Evolutionary conservation across 2,113 vertebrate genomes (phyloP).

Genomic region (Equus przewalskii): DNA sequence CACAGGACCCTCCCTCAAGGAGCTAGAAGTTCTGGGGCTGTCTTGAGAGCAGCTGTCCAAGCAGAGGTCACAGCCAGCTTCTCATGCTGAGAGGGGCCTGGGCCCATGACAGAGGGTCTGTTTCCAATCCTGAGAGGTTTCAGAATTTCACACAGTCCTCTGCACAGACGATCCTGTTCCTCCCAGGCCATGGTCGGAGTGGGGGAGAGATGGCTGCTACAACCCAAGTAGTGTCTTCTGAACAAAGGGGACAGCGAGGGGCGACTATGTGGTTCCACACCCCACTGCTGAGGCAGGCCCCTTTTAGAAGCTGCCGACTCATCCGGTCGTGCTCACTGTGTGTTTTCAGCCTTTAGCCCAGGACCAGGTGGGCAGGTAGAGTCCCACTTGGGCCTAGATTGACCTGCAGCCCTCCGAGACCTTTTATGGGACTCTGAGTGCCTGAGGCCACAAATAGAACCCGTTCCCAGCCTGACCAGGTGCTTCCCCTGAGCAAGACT

Average conservation of each 20-base stretch:
- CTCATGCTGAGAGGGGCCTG: background rate
- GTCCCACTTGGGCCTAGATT: background rate
- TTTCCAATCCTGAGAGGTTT: background rate
- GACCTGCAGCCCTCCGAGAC: background rate
- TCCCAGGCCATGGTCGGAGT: background rate
- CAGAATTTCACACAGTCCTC: background rate
- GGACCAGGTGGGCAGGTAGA: background rate
- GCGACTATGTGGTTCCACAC: background rate
- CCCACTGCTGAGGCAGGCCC: background rate
- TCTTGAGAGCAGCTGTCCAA: background rate
- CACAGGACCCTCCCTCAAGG: background rate
- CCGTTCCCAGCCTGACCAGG: background rate
- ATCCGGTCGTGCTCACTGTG: background rate
- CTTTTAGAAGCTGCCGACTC: background rate
- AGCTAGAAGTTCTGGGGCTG: background rate
- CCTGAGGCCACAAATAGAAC: background rate
- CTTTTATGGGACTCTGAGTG: background rate
- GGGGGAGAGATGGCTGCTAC: background rate
- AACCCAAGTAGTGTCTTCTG: background rate
- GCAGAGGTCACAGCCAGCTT: background rate
- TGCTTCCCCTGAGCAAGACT: background rate
- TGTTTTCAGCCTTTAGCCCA: background rate
- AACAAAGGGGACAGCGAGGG: background rate
- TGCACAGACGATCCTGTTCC: background rate
- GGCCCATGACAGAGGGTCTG: background rate